Evolutionary conservation across 2,113 vertebrate genomes (phyloP).

Genomic region (Hyperopisus bebe): DNA sequence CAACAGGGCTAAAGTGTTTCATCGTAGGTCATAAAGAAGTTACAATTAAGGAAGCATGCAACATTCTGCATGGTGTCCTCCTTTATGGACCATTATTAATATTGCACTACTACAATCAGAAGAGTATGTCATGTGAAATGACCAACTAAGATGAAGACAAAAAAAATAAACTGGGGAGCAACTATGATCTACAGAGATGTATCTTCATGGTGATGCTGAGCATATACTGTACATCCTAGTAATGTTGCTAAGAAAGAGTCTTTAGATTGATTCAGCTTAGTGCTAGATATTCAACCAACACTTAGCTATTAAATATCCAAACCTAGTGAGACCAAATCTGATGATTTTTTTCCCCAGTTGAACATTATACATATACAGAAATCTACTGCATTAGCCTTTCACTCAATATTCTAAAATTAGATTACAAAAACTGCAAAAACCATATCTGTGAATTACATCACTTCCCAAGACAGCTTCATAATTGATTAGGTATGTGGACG

Average conservation of each 20-base stretch:
- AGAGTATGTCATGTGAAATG: neutral
- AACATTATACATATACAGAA: neutral
- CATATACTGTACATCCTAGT: neutral
- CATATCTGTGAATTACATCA: constrained; percentile 1
- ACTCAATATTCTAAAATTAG: constrained; percentile 19
- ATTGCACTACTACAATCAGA: neutral
- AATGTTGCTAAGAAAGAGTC: neutral
- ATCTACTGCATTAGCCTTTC: neutral
- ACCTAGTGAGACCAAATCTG: neutral
- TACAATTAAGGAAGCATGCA: neutral
- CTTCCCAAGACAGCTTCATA: constrained; percentile 5
- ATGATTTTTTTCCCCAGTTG: neutral
- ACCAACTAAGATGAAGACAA: neutral
- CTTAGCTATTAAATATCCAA: neutral
- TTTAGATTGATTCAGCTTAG: neutral
- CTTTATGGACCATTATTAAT: neutral
- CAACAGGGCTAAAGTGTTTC: neutral
- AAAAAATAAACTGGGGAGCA: neutral
- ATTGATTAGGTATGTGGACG: neutral
- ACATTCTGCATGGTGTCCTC: neutral
- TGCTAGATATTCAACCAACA: neutral
- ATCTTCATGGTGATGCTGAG: neutral
- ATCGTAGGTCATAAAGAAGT: neutral
- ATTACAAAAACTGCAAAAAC: neutral
- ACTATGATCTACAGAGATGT: neutral